phyloP scores from a whole-genome alignment of 2,888 invertebrate species.

The Auanema sp. region DNA sequence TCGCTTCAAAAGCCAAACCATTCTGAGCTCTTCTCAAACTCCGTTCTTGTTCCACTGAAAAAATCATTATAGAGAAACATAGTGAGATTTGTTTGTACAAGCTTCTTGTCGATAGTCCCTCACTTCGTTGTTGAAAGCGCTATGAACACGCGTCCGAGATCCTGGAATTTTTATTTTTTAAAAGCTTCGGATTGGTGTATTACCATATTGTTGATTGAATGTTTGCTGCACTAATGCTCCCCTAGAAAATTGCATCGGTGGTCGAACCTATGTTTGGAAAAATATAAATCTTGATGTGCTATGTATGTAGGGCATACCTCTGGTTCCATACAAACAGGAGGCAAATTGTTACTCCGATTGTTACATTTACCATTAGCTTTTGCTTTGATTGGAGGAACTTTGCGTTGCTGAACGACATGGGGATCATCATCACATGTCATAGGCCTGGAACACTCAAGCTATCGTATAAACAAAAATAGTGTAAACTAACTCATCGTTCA shows the following conservation, averaged over 20 bases:
- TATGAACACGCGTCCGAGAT: neutral
- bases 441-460: neutral
- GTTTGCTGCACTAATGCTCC: conserved; percentile 43
- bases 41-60: conserved; percentile 19
- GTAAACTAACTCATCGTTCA: conserved; percentile 17
- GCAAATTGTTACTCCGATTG: neutral
- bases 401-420: neutral
- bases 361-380: neutral
- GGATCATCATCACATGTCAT: conserved; percentile 17
- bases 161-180: conserved; percentile 13
- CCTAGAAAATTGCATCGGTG: conserved; percentile 41
- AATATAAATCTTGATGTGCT: too few species aligned
- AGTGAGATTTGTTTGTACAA: neutral
- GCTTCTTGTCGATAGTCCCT: conserved; percentile 5
- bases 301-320: too few species aligned
- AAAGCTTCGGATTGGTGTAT: conserved; percentile 5
- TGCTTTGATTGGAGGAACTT: conserved; percentile 1
- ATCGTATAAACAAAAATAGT: neutral
- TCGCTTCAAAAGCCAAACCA: neutral
- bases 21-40: conserved; percentile 2
- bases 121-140: neutral
- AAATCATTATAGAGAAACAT: neutral
- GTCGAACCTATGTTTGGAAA: conserved; percentile 35
- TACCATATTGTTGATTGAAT: conserved; percentile 43
- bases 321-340: neutral